phyloP scores from a whole-genome alignment of 2,113 vertebrate species.

The Halichoerus grypus region DNA sequence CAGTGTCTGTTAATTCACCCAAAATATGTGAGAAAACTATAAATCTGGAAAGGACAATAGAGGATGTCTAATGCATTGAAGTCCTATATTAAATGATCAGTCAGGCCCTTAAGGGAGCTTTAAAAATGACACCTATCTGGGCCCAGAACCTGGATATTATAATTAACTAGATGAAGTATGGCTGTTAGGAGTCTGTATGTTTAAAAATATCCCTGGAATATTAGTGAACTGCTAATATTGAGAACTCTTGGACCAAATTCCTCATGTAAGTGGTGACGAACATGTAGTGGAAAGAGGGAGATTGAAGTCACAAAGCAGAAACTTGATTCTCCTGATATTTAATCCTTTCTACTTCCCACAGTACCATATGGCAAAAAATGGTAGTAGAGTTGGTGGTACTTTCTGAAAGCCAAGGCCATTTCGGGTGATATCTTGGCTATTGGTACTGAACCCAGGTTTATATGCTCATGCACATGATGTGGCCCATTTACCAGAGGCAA shows the following conservation, averaged over 20 bases:
- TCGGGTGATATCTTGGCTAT: not conserved
- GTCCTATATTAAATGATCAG: not conserved
- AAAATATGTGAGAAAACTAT: not conserved
- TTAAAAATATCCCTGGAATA: not conserved
- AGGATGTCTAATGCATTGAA: not conserved
- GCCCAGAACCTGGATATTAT: not conserved
- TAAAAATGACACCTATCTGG: not conserved
- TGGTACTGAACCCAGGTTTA: not conserved
- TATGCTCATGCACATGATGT: not conserved
- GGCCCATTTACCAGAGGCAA: not conserved
- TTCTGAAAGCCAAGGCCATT: not conserved
- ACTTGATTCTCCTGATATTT: not conserved
- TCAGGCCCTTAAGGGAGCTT: accelerated
- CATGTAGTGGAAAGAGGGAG: not conserved
- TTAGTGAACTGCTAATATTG: not conserved
- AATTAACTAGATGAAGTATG: not conserved
- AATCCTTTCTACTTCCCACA: not conserved
- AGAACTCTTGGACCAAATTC: not conserved
- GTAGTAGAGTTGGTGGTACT: not conserved
- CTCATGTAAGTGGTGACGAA: not conserved
- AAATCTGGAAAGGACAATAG: not conserved
- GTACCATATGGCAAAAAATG: not conserved
- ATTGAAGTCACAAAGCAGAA: not conserved
- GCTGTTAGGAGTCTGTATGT: not conserved
- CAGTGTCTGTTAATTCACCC: not conserved